These are phyloP conservation scores for Hormaphis cornu DNA, from an alignment of 1,140 invertebrate species.

Conservation along the genomic window DNA sequence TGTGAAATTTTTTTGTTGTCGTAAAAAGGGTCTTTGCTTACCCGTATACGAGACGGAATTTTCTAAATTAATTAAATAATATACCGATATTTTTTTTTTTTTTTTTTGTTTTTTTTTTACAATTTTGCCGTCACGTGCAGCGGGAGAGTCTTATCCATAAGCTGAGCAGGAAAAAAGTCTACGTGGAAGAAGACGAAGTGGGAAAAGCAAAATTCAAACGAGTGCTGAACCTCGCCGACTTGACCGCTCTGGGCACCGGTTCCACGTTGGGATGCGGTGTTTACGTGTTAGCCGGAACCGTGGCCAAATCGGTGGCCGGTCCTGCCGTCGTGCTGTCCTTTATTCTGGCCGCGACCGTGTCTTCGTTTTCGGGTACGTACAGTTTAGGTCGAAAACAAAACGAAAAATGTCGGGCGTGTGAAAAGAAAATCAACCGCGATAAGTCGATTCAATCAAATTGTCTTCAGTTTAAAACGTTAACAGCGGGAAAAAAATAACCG, in stretches of 20 bases:
- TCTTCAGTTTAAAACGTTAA: too few species aligned
- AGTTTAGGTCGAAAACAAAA: too few species aligned
- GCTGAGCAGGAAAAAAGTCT: background rate
- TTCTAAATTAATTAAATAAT: too few species aligned
- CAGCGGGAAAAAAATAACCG: too few species aligned
- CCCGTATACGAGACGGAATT: too few species aligned
- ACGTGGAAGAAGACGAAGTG: background rate
- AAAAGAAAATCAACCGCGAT: too few species aligned
- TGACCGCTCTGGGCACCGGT: slow-evolving; percentile 75
- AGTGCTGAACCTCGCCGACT: slow-evolving; percentile 65
- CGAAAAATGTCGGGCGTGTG: too few species aligned
- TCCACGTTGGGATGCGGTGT: slow-evolving; percentile 82
- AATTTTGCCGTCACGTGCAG: background rate
- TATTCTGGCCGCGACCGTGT: slow-evolving; percentile 76
- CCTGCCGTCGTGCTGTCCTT: slow-evolving; percentile 82
- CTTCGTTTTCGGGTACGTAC: slow-evolving; percentile 71
- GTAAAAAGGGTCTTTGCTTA: too few species aligned
- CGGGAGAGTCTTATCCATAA: background rate
- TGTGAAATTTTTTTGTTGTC: too few species aligned
- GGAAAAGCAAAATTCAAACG: slow-evolving; percentile 52
- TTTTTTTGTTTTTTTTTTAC: too few species aligned
- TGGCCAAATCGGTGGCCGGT: slow-evolving; percentile 72
- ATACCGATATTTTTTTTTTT: too few species aligned
- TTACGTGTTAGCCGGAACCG: slow-evolving; percentile 81
- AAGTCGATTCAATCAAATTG: too few species aligned